A percentile compares a stretch with the other conserved stretches of the same genome.
These are phyloP conservation scores for Dendrophyllia cribrosa DNA, from an alignment of 64 coral and sea anemone genomes.

Conservation along the genomic window DNA sequence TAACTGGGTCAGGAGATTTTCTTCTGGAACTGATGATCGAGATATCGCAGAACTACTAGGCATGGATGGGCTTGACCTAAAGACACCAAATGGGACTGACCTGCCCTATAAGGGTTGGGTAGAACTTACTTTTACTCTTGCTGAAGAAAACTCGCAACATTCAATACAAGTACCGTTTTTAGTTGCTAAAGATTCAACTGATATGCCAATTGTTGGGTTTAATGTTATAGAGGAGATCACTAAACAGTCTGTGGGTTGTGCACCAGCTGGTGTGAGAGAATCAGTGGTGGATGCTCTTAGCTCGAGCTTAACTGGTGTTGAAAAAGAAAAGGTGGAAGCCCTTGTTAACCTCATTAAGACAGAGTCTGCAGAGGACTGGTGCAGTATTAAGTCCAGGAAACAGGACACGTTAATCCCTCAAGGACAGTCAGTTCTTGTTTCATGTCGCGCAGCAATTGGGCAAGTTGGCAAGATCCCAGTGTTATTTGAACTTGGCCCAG, in stretches of 20 bases:
- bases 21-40: constrained; percentile 43
- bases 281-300: neutral
- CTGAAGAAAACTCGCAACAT: no score
- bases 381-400: constrained; percentile 20
- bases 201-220: constrained; percentile 61
- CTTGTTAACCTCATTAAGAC: constrained; percentile 49
- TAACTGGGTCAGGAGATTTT: constrained; percentile 11
- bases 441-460: constrained; percentile 23
- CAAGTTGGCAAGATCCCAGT: constrained; percentile 21
- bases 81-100: constrained; percentile 62
- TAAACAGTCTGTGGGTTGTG: neutral
- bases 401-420: constrained; percentile 3
- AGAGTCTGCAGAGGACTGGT: neutral
- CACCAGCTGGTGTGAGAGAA: constrained; percentile 11
- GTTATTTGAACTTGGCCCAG: constrained; percentile 50
- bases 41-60: constrained; percentile 54
- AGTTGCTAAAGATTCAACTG: constrained; percentile 18
- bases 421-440: constrained; percentile 21
- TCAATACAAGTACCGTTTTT: constrained; percentile 53
- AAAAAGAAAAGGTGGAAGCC: constrained; percentile 30
- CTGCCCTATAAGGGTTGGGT: constrained; percentile 67
- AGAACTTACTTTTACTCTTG: constrained; percentile 1
- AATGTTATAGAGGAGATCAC: constrained; percentile 65
- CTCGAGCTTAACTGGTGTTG: constrained; percentile 10
- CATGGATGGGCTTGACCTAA: constrained; percentile 49